phyloP scores from a whole-genome alignment of 2,113 vertebrate genomes.

The Todiramphus saurophagus region DNA sequence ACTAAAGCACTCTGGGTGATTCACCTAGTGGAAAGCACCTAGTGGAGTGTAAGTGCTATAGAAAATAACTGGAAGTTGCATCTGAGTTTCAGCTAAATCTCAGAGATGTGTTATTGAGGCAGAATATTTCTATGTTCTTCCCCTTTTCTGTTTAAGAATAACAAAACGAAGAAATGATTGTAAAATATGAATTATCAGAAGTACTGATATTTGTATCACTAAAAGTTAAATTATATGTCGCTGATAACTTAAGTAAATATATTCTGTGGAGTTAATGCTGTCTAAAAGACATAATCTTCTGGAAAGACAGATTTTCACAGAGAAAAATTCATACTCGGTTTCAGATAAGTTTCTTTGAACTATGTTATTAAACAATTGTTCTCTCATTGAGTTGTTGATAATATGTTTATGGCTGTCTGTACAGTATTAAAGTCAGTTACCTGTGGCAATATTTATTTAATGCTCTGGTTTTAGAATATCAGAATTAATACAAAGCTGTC shows the following conservation, averaged over 20 bases:
- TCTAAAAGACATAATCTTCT: not conserved
- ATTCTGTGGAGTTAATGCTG: not conserved
- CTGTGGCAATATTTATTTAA: not conserved
- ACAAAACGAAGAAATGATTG: not conserved
- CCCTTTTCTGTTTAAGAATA: not conserved
- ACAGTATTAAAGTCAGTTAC: not conserved
- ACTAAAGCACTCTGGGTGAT: not conserved
- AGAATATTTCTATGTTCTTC: not conserved
- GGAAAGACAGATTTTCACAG: not conserved
- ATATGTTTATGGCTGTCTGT: not conserved
- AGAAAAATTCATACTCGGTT: not conserved
- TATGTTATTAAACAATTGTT: not conserved
- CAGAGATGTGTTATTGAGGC: not conserved
- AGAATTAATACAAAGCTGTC: slow-evolving; percentile 81
- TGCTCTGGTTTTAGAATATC: slow-evolving; percentile 80
- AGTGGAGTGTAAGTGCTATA: not conserved
- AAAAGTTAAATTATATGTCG: not conserved
- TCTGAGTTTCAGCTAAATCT: not conserved
- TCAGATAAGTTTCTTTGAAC: not conserved
- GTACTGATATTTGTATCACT: no score
- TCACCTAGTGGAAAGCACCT: not conserved
- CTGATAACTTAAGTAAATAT: not conserved
- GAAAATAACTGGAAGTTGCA: not conserved
- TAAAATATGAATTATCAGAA: not conserved
- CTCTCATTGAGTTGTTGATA: not conserved